phyloP scores from a whole-genome alignment of 2,113 vertebrate genomes.

The Conger conger region DNA sequence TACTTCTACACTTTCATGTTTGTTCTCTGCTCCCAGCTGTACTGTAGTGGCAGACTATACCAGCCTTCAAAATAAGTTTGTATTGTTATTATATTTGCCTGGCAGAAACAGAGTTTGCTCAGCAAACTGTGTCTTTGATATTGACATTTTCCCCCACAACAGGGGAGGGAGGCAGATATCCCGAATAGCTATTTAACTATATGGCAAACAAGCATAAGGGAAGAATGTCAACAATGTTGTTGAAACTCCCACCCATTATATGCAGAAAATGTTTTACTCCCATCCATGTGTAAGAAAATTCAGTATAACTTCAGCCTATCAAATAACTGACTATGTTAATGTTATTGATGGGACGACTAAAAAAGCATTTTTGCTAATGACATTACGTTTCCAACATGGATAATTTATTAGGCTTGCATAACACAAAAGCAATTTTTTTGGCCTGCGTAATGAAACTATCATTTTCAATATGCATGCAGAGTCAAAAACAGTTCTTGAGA shows the following conservation, averaged over 20 bases:
- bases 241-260: neutral
- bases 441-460: too few species aligned
- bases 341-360: too few species aligned
- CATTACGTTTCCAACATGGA: too few species aligned
- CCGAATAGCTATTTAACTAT: neutral
- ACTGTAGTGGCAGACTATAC: slow-evolving; percentile 10
- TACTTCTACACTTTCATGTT: slow-evolving; percentile 16
- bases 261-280: too few species aligned
- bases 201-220: neutral
- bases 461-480: too few species aligned
- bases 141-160: slow-evolving; percentile 26
- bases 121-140: slow-evolving; percentile 31
- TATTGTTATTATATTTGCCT: neutral
- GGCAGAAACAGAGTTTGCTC: slow-evolving; percentile 22
- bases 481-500: too few species aligned
- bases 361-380: too few species aligned
- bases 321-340: too few species aligned
- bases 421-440: too few species aligned
- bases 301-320: too few species aligned
- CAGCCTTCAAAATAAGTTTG: slow-evolving; percentile 6
- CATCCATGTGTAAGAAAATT: too few species aligned
- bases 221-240: neutral
- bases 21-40: slow-evolving; percentile 36
- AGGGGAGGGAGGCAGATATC: slow-evolving; percentile 31
- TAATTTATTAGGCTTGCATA: too few species aligned